Percentiles rank a stretch among this genome's conserved stretches.
Conservation (phyloP, 2,113 vertebrate species). For the Mesocricetus auratus region DNA sequence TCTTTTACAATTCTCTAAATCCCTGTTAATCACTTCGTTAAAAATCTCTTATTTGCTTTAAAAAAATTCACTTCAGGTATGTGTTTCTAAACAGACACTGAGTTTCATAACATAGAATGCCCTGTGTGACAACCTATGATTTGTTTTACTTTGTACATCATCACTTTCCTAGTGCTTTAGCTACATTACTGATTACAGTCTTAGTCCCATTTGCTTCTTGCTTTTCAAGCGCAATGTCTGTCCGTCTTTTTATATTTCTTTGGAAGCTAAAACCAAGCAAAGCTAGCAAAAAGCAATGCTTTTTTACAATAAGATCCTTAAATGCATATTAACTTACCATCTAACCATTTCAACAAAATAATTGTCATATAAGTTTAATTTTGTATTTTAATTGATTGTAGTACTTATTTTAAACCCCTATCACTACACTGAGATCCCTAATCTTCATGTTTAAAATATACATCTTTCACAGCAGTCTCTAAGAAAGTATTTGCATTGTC, state of each 20-base stretch:
- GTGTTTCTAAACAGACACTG: neutral
- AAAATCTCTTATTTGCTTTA: slow-evolving; percentile 44
- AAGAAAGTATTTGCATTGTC: neutral
- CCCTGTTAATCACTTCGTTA: neutral
- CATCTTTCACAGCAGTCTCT: neutral
- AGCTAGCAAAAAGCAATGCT: neutral
- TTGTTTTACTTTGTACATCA: slow-evolving; percentile 8
- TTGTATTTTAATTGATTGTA: neutral
- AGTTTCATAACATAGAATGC: neutral
- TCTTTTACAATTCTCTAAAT: neutral
- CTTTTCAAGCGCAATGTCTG: slow-evolving; percentile 7
- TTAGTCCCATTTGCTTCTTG: neutral
- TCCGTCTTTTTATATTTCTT: slow-evolving; percentile 29
- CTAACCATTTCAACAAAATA: slow-evolving; percentile 11
- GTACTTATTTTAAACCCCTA: slow-evolving; percentile 12
- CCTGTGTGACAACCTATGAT: neutral
- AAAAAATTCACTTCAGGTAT: neutral
- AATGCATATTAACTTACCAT: neutral
- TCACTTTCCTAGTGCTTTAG: slow-evolving; percentile 24
- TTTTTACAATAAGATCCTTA: neutral
- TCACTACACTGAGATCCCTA: neutral
- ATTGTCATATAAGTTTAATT: slow-evolving; percentile 22
- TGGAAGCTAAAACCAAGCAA: slow-evolving; percentile 1
- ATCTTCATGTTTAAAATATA: slow-evolving; percentile 2
- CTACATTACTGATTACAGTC: neutral